Evolutionary conservation across 2,113 vertebrate species (phyloP).

Genomic region (Aleadryas rufinucha): DNA sequence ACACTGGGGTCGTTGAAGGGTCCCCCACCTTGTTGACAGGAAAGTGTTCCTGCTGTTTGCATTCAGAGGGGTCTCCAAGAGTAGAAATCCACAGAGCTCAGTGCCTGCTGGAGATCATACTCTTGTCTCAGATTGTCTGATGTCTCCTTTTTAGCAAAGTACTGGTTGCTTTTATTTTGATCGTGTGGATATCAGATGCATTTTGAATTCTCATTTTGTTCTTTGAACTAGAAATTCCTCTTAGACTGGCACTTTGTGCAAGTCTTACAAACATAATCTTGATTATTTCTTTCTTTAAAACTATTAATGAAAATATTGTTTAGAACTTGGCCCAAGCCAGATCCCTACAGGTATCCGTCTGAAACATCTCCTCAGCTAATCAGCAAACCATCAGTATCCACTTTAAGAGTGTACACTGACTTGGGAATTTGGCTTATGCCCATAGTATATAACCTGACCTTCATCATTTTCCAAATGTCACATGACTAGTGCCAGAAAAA

Average conservation of each 20-base stretch:
- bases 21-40: rapidly evolving
- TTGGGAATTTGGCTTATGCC: neutral
- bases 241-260: neutral
- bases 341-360: neutral
- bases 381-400: neutral
- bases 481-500: neutral
- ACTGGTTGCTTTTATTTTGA: neutral
- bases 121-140: neutral
- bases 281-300: neutral
- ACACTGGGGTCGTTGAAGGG: neutral
- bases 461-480: neutral
- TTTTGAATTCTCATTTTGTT: neutral
- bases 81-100: neutral
- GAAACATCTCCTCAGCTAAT: neutral
- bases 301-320: neutral
- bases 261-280: neutral
- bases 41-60: neutral
- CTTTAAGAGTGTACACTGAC: neutral
- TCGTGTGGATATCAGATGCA: neutral
- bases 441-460: neutral
- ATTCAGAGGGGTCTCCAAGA: rapidly evolving
- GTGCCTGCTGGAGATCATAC: neutral
- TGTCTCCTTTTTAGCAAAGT: neutral
- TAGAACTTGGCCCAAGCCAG: neutral
- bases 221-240: neutral